These are phyloP conservation scores for Empis livida DNA, from an alignment of 2,888 invertebrate genomes.

Conservation along the genomic window DNA sequence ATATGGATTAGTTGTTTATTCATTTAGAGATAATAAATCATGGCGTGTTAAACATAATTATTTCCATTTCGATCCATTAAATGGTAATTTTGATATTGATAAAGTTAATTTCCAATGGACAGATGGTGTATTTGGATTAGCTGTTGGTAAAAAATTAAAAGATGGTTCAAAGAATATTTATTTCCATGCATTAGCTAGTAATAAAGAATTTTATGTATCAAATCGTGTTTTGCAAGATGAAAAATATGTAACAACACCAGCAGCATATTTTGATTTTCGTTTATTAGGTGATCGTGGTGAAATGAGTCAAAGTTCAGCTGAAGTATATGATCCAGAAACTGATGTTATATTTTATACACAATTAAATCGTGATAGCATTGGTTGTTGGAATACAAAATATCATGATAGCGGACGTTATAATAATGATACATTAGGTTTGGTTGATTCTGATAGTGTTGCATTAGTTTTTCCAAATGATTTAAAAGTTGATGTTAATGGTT, in stretches of 20 bases:
- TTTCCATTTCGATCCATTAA: slow-evolving; percentile 71
- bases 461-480: slow-evolving; percentile 69
- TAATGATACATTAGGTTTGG: slow-evolving; percentile 50
- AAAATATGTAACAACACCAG: slow-evolving; percentile 49
- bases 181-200: slow-evolving; percentile 72
- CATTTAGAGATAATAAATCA: slow-evolving; percentile 55
- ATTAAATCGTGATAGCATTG: slow-evolving; percentile 62
- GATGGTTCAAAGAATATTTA: slow-evolving; percentile 54
- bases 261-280: slow-evolving; percentile 58
- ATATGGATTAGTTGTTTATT: slow-evolving; percentile 66
- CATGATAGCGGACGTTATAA: slow-evolving; percentile 44
- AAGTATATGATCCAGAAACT: slow-evolving; percentile 52
- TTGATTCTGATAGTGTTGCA: slow-evolving; percentile 52
- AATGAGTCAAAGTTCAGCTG: slow-evolving; percentile 60
- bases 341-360: slow-evolving; percentile 67
- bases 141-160: slow-evolving; percentile 46
- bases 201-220: slow-evolving; percentile 66
- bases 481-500: slow-evolving; percentile 49
- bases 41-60: slow-evolving; percentile 71
- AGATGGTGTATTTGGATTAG: slow-evolving; percentile 66
- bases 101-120: slow-evolving; percentile 78
- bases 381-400: slow-evolving; percentile 59
- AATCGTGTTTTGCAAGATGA: slow-evolving; percentile 61
- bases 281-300: slow-evolving; percentile 58
- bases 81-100: slow-evolving; percentile 61